phyloP scores from a whole-genome alignment of 1,140 invertebrate genomes.

The Drosophila neocordata region DNA sequence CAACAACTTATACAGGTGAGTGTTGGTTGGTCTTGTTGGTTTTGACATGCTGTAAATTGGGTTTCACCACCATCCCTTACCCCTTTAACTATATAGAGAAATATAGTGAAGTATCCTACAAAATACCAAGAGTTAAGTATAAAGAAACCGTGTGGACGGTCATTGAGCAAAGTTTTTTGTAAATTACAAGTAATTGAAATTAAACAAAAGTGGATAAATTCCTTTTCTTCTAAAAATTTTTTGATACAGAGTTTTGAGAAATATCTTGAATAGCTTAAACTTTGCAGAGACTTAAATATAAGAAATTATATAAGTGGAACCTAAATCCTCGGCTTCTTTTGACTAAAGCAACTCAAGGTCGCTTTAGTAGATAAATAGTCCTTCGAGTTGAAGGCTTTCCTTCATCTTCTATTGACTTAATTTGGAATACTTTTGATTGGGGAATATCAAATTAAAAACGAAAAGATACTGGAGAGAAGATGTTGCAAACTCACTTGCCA shows the following conservation, averaged over 20 bases:
- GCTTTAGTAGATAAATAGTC: too few species aligned
- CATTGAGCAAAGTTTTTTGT: not conserved
- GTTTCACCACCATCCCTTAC: not conserved
- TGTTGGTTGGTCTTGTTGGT: constrained; percentile 26
- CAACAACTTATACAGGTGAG: constrained; percentile 32
- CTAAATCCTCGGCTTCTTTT: too few species aligned
- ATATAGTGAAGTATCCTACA: not conserved
- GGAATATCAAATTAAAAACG: not conserved
- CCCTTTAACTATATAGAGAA: not conserved
- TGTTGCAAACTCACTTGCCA: not conserved
- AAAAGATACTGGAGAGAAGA: not conserved
- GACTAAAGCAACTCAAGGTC: too few species aligned
- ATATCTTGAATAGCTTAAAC: too few species aligned
- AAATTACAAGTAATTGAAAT: constrained; percentile 6
- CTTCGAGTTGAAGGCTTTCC: too few species aligned
- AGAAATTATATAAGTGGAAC: too few species aligned
- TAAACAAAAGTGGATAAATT: not conserved
- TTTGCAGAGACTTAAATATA: too few species aligned
- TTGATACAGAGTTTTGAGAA: too few species aligned
- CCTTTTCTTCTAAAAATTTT: too few species aligned
- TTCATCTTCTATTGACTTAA: too few species aligned
- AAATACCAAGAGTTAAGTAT: not conserved
- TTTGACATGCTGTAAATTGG: constrained; percentile 62
- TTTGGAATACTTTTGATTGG: not conserved
- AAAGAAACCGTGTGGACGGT: not conserved